Base-by-base conservation (phyloP, 2,113 vertebrate species). In the Pelusios castaneus region DNA sequence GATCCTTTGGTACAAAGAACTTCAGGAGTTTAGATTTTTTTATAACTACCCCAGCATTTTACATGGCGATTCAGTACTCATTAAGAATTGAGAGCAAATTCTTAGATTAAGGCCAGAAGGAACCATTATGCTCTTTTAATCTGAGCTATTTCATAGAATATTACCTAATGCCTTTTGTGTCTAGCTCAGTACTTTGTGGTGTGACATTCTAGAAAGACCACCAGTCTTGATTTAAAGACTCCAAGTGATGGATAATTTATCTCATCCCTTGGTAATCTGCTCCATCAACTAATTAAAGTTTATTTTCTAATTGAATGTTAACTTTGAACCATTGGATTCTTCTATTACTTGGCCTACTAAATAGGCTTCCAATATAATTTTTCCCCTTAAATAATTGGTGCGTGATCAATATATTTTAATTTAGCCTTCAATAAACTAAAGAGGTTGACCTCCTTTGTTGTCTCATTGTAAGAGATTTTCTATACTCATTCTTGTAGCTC, bases 151-250 rank as follows among this genome's bases (percentile, higher is more conserved):
- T 6, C 47, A 47, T 47, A 47, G 47, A 47, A 80, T 8, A 67
- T 89, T 80, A 13, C 91, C 94, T 84, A 45, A 82, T 92, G 45
- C 21, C 91, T 56, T 38, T 77, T 92, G 34, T 52, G n/a, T 38
- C 51, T 54, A 80, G 24, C n/a, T 16, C 51, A 54, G 29, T 80
- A 25, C 52, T 38, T 52, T 51, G 51, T 54, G 78, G 49, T 80
- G 94, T 49, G 82, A 82, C 49, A 19, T 89, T 85, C 83, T 80
- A 78, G 54, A 67, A 85, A 91, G 84, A 60, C 56, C 27, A 12
- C 56, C 27, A 58, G 29, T 94, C 38, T 89, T 92, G 70, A 91
- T 88, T 88, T 86, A 88, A 89, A 95, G 13, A 79, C 56, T 91
- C 0, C 0, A 92, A 93, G 67, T 92, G 58, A 78, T 1, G 0